Evolutionary conservation across 2,888 invertebrate species (phyloP).

Genomic region (Cabera pusaria): DNA sequence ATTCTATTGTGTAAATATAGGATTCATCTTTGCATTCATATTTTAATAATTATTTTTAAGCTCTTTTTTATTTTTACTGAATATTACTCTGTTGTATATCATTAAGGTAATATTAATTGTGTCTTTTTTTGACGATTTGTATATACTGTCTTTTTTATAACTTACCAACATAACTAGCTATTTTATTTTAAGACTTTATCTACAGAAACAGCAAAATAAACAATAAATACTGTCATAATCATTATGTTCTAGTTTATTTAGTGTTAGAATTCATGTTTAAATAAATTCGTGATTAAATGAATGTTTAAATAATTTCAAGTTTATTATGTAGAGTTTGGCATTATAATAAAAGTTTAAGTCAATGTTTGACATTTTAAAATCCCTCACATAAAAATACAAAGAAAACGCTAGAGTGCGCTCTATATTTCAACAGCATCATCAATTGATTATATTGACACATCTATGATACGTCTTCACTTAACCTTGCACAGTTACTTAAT

Average conservation of each 20-base stretch:
- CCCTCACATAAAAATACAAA: slow-evolving; percentile 8
- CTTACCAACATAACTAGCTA: no score
- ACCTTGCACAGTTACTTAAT: slow-evolving; percentile 42
- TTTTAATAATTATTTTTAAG: no score
- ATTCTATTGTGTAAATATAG: slow-evolving; percentile 14
- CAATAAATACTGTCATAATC: no score
- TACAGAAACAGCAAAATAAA: no score
- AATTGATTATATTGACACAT: slow-evolving; percentile 39
- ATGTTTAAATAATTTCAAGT: slow-evolving; percentile 1
- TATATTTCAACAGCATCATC: slow-evolving; percentile 30
- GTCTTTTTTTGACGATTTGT: no score
- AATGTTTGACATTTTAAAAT: slow-evolving; percentile 10
- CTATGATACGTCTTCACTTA: slow-evolving; percentile 23
- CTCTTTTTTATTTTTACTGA: no score
- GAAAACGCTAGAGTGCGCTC: slow-evolving; percentile 22
- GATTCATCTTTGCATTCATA: slow-evolving; percentile 3
- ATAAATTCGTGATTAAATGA: not conserved
- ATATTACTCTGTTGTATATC: no score
- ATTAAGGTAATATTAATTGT: no score
- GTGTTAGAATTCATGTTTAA: no score
- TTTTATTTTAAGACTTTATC: no score
- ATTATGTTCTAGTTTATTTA: no score
- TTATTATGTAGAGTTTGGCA: slow-evolving; percentile 3
- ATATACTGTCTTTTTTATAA: no score
- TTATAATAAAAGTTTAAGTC: slow-evolving; percentile 18